phyloP scores from a whole-genome alignment of 2,113 vertebrate species.

The Vombatus ursinus region DNA sequence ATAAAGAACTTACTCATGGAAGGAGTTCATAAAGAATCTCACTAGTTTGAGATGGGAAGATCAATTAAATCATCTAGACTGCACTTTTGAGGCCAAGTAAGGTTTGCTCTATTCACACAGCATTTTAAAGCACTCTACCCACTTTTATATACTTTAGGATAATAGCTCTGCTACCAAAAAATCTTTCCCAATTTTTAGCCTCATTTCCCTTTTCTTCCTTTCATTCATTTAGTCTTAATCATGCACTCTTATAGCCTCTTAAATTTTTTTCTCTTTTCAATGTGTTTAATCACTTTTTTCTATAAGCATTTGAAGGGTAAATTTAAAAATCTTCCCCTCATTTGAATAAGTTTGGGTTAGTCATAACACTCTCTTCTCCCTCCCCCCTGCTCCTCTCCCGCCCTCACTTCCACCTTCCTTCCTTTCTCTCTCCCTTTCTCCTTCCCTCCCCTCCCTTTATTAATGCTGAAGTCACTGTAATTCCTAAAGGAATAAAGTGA shows the following conservation, averaged over 20 bases:
- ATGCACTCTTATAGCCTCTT: slow-evolving; percentile 63
- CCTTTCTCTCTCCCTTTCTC: not conserved
- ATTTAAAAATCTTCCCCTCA: slow-evolving; percentile 58
- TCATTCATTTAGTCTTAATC: slow-evolving; percentile 71
- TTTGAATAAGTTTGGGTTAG: slow-evolving; percentile 71
- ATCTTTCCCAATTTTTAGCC: slow-evolving; percentile 66
- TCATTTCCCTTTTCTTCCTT: slow-evolving; percentile 70
- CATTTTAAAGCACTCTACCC: slow-evolving; percentile 55
- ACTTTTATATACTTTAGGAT: slow-evolving; percentile 50
- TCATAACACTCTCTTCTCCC: not conserved
- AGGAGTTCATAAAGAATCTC: slow-evolving; percentile 56
- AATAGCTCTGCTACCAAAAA: slow-evolving; percentile 63
- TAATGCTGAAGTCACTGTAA: slow-evolving; percentile 35
- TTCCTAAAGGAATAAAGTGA: not conserved
- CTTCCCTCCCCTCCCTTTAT: not conserved
- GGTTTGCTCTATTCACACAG: slow-evolving; percentile 52
- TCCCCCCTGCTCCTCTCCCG: not conserved
- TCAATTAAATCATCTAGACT: slow-evolving; percentile 52
- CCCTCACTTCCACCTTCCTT: not conserved
- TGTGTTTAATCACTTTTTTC: slow-evolving; percentile 67
- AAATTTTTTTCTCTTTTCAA: slow-evolving; percentile 65
- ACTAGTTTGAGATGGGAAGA: slow-evolving; percentile 46
- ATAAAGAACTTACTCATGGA: slow-evolving; percentile 45
- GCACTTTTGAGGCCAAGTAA: slow-evolving; percentile 38
- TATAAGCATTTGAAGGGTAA: slow-evolving; percentile 61